These are phyloP conservation scores for Pteronotus mesoamericanus DNA, from an alignment of 2,797 vertebrate species.

Conservation along the genomic window DNA sequence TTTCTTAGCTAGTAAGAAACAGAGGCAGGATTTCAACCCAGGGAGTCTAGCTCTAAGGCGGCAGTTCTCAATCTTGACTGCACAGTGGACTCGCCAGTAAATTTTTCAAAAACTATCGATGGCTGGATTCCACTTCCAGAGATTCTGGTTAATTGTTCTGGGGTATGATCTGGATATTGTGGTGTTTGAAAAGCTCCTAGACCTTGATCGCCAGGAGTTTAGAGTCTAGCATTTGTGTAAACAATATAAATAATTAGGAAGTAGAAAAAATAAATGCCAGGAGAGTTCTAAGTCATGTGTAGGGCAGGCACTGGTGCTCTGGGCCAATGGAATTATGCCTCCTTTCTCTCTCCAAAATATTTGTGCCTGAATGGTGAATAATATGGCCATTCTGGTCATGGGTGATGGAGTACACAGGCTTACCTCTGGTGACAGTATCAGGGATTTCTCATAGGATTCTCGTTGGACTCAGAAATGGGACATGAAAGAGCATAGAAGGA, in stretches of 20 bases:
- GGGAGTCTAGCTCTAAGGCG: neutral
- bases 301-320: neutral
- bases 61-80: neutral
- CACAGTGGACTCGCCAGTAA: neutral
- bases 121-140: neutral
- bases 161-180: neutral
- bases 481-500: neutral
- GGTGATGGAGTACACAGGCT: neutral
- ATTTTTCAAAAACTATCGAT: neutral
- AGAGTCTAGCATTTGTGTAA: neutral
- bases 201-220: neutral
- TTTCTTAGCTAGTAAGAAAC: neutral
- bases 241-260: neutral
- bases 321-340: neutral
- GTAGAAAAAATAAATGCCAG: neutral
- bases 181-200: neutral
- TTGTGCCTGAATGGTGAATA: neutral
- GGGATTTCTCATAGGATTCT: neutral
- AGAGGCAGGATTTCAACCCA: neutral
- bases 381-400: neutral
- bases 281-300: neutral
- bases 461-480: neutral
- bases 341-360: neutral
- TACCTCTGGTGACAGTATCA: neutral
- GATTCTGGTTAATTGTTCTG: neutral